These are phyloP conservation scores for Gymnodraco acuticeps DNA, from an alignment of 2,797 vertebrate genomes.

Conservation along the genomic window DNA sequence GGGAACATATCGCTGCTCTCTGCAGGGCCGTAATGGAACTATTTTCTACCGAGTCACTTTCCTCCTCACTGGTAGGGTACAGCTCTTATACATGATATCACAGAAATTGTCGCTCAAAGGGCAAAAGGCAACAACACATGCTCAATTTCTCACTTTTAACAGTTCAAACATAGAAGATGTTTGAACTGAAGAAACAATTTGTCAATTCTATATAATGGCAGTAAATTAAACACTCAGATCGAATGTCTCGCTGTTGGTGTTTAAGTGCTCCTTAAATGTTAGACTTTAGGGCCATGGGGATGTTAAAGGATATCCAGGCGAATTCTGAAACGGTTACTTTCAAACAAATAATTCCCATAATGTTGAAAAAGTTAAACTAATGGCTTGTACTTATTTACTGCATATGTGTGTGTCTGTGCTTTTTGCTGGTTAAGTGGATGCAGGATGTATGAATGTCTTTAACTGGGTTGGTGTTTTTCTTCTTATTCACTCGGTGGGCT, in stretches of 20 bases:
- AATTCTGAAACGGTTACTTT: background rate
- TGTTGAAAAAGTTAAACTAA: constrained; percentile 5
- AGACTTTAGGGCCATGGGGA: background rate
- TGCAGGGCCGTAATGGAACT: constrained; percentile 65
- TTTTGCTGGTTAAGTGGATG: constrained; percentile 5
- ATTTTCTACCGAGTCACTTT: constrained; percentile 73
- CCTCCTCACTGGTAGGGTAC: constrained; percentile 71
- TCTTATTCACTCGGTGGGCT: background rate
- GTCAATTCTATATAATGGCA: background rate
- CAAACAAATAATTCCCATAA: background rate
- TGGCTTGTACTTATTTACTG: background rate
- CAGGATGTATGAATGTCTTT: constrained; percentile 23
- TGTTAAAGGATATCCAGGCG: background rate
- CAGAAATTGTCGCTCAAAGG: background rate
- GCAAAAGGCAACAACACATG: background rate
- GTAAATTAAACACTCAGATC: background rate
- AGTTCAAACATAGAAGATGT: background rate
- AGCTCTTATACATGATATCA: background rate
- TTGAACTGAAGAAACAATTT: background rate
- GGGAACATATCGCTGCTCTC: constrained; percentile 80
- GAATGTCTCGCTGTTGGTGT: background rate
- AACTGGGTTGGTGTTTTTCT: background rate
- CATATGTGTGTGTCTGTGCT: constrained; percentile 1
- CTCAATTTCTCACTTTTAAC: background rate
- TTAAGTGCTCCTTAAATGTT: background rate